Base-by-base conservation (phyloP, 2,888 invertebrate genomes). In the Atrina japonica region DNA sequence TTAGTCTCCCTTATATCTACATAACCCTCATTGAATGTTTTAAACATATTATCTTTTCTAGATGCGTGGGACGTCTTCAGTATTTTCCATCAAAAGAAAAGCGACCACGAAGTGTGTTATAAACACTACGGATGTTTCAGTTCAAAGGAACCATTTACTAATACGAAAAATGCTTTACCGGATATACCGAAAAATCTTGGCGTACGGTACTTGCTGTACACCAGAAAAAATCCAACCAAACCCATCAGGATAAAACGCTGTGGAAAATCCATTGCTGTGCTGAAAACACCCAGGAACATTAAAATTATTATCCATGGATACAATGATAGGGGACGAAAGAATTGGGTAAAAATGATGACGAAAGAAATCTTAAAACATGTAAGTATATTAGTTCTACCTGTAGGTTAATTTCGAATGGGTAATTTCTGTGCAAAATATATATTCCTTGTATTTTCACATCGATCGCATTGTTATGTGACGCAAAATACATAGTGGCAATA, bases 251-350 rank as follows among this genome's bases (percentile, higher is more conserved):
- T 66, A 2, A 61, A 59, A 23, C 16, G 35, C 16, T 61, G 61
- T 6, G 27, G 35, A 11, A 40, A 40, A 23, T 21, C 25, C 3
- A 53, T 25, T 23, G 18, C 29, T 1, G 23, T 23, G 3, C 43
- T 68, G 3, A n/a, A 59, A n/a, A 18, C 7, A 25, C 30, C 35
- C 0, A 65, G 64, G 25, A 66, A 60, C 3, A 72, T 64, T 1
- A 78, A 76, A 47, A 21, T 81, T 0, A 77, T 81, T 18, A 71
- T 81, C 5, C 80, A 81, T 52, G 80, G 80, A 9, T 81, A 81
- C 18, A 45, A 66, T 40, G 74, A 78, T 50, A 45, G 35, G 23
- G 60, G 59, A 1, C 23, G 69, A 0, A 70, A 63, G 27, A 49
- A 27, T 14, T 81, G 80, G 80, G 66, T 81, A 1, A 52, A 58